Base-by-base conservation (phyloP, 2,888 invertebrate genomes). In the Selenia dentaria region DNA sequence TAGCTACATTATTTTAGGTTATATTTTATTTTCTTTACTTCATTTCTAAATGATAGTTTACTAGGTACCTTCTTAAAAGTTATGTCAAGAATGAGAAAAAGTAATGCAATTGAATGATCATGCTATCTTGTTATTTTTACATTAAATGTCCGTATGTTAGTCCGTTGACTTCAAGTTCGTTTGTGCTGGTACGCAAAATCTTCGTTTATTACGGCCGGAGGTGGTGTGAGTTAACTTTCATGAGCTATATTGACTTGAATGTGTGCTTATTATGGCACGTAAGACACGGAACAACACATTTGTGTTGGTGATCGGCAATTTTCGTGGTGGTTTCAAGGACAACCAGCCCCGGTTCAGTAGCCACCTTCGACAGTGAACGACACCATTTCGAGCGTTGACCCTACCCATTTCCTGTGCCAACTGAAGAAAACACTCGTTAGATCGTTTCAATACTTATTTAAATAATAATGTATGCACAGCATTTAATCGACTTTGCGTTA, bases 371-470 rank as follows among this genome's bases (percentile, higher is more conserved):
- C 84, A 70, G 85, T 82, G 83, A 88, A 87, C 70, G 86, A 86
- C 89, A 88, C 79, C 79, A 86, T 79, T 83, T 73, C 73, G 89
- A 75, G 66, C 89, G 69, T 88, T 88, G 88, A 90, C 84, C 88
- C 74, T 69, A 59, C 57, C 64, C 67, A 73, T 76, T 88, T 87
- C 87, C 87, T 89, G 83, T 74, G 79, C 74, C 67, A 72, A 67
- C 74, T 65, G 64, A 82, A 74, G 72, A 73, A 71, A 73, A 79
- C 67, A 71, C 61, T 65, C 68, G 68, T 71, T 71, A 71, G 66
- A 72, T 74, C 64, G 70, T 59, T 76, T 71, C 50, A 72, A 72
- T 70, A 73, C 64, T 62, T 67, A 73, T 75, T 77, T 69, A 71
- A 70, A 68, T 69, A 62, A 64, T 69, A 70, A 77, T 73, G 49